A percentile compares a stretch with the other conserved stretches of the same genome.
phyloP scores from a whole-genome alignment of 2,888 invertebrate genomes.

The Iselma pallidipennis region DNA sequence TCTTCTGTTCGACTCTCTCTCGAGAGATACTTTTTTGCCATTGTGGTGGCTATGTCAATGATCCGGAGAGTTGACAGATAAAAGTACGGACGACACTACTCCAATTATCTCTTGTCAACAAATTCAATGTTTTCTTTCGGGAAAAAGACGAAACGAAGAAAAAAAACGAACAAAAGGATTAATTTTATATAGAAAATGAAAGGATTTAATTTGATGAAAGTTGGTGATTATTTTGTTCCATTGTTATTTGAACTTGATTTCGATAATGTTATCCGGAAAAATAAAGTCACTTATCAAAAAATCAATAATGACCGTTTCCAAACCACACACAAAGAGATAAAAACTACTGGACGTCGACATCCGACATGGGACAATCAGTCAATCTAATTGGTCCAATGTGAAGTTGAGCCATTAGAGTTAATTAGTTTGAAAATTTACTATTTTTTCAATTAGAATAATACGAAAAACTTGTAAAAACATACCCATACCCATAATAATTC shows the following conservation, averaged over 20 bases:
- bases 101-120: conserved; percentile 3
- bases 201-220: not conserved
- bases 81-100: conserved; percentile 1
- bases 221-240: not conserved
- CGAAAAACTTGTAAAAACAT: no score
- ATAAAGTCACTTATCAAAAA: no score
- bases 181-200: not conserved
- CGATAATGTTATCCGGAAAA: no score
- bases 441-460: no score
- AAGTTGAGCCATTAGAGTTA: not conserved
- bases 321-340: not conserved
- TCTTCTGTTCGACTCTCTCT: not conserved
- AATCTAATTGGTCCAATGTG: not conserved
- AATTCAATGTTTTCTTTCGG: not conserved
- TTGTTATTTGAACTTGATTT: not conserved
- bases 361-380: not conserved
- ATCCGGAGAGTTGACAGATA: not conserved
- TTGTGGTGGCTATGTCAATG: conserved; percentile 1
- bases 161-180: not conserved
- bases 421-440: not conserved
- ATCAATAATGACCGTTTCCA: no score
- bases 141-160: not conserved
- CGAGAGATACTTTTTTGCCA: not conserved
- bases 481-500: no score
- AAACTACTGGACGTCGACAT: not conserved